phyloP scores from a whole-genome alignment of 1,140 invertebrate genomes.

The Drosophila pseudoananassae region DNA sequence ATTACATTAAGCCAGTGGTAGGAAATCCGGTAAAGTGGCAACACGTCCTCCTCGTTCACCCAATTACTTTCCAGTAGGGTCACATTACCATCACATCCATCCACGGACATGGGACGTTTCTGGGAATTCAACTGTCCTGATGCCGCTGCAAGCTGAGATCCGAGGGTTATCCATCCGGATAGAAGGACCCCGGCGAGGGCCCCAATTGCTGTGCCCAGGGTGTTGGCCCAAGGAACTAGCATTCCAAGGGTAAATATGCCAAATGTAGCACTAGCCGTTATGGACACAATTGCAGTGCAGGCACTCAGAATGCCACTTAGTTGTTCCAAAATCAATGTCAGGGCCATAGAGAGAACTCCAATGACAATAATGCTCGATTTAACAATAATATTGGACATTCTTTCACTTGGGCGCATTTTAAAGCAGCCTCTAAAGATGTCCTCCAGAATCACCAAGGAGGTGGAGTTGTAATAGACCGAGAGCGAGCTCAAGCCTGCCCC shows the following conservation, averaged over 20 bases:
- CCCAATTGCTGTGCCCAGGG: slow-evolving; percentile 86
- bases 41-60: slow-evolving; percentile 85
- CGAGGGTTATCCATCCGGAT: slow-evolving; percentile 86
- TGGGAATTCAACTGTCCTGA: slow-evolving; percentile 82
- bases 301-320: slow-evolving; percentile 90
- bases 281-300: slow-evolving; percentile 91
- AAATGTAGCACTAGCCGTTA: slow-evolving; percentile 92
- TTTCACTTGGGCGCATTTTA: slow-evolving; percentile 86
- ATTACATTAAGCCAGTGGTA: slow-evolving; percentile 91
- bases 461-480: slow-evolving; percentile 92
- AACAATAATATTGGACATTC: slow-evolving; percentile 87
- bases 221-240: slow-evolving; percentile 92
- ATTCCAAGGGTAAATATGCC: slow-evolving; percentile 94
- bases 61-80: slow-evolving; percentile 60
- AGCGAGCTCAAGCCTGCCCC: slow-evolving; percentile 91
- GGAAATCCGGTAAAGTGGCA: slow-evolving; percentile 89
- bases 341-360: slow-evolving; percentile 87
- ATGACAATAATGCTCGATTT: slow-evolving; percentile 88
- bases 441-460: slow-evolving; percentile 91
- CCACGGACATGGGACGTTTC: slow-evolving; percentile 80
- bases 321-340: slow-evolving; percentile 89
- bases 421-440: slow-evolving; percentile 91
- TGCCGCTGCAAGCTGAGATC: slow-evolving; percentile 84
- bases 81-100: slow-evolving; percentile 68
- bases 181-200: slow-evolving; percentile 85